Evolutionary conservation across 2,888 invertebrate genomes (phyloP), one percentile per base, ranked within the genome.

Genomic region (Eristalinus aeneus): DNA sequence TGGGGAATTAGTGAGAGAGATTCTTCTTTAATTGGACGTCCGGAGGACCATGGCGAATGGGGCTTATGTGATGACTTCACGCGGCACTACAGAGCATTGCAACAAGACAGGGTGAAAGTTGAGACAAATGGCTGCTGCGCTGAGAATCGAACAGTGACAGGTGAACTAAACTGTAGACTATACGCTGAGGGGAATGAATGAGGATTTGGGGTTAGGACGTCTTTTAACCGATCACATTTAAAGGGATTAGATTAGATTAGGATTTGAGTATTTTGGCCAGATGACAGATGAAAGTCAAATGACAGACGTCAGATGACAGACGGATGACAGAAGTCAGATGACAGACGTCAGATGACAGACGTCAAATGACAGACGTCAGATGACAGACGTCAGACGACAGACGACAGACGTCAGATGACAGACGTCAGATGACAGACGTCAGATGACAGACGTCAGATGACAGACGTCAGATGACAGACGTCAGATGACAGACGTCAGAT

Each of bases 21-120:
- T 86, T 74, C 74, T 74, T 82, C 53, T 34, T 81, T 85, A 85
- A 85, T 85, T 85, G 81, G 80, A 75, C 56, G 56, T 11, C 22
- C 23, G 23, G n/a, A 11, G 23, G 46, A 46, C n/a, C n/a, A 1
- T 16, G 46, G 16, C 16, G 46, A n/a, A 46, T 9, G 46, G 1
- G 46, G 46, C n/a, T 27, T 5, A 46, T 46, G 46, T 16, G 16
- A 16, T 16, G 46, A 16, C 16, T 46, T 46, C 16, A 16, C 46
- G 46, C 46, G n/a, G 16, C n/a, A 46, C 8, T 46, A 16, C 16
- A 46, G 46, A 16, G 16, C 46, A 16, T 5, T 6, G 46, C 16
- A n/a, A 46, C 46, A 46, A n/a, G 46, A 16, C n/a, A 16, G 46
- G 46, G 46, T n/a, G 46, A 46, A 46, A 46, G 46, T 46, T 46